phyloP scores from a whole-genome alignment of 2,797 vertebrate species.

The Adrianichthys oophorus region DNA sequence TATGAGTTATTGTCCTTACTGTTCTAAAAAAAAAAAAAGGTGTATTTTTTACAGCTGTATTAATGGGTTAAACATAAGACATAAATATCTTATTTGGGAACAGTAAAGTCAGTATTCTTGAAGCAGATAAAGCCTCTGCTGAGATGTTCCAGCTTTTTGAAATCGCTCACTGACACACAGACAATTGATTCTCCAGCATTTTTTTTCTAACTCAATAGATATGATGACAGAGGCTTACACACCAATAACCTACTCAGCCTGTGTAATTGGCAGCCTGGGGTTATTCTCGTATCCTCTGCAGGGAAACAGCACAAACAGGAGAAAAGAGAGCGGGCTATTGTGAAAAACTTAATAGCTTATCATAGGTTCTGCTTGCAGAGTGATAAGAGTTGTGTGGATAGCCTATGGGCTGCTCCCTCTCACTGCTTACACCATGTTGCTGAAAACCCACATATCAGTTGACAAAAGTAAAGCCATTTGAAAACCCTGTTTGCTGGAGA shows the following conservation, averaged over 20 bases:
- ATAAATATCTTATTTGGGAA: too few relatives aligned
- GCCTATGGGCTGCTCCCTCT: conserved; percentile 54
- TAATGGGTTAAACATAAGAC: too few relatives aligned
- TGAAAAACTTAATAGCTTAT: conserved; percentile 62
- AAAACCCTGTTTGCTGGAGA: conserved; percentile 40
- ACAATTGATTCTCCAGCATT: conserved; percentile 20
- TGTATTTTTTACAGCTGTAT: too few relatives aligned
- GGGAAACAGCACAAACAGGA: conserved; percentile 50
- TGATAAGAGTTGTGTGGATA: conserved; percentile 62
- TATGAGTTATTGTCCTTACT: too few relatives aligned
- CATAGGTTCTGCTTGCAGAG: conserved; percentile 55
- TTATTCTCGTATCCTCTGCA: conserved; percentile 44
- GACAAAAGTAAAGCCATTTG: conserved; percentile 58
- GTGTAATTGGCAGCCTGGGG: conserved; percentile 59
- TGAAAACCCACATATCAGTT: conserved; percentile 63
- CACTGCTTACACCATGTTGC: conserved; percentile 47
- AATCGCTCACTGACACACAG: conserved; percentile 38
- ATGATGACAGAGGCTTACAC: conserved; percentile 42
- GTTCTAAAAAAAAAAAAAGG: too few relatives aligned
- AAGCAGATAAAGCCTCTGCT: conserved; percentile 9
- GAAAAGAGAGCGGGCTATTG: conserved; percentile 62
- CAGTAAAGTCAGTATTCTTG: conserved; percentile 6
- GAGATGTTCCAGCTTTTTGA: conserved; percentile 12
- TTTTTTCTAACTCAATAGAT: conserved; percentile 32
- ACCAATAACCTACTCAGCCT: conserved; percentile 29